A percentile compares a stretch with the other conserved stretches of the same genome.
Evolutionary conservation across 2,888 invertebrate genomes (phyloP).

Genomic region (Physocephala rufipes): DNA sequence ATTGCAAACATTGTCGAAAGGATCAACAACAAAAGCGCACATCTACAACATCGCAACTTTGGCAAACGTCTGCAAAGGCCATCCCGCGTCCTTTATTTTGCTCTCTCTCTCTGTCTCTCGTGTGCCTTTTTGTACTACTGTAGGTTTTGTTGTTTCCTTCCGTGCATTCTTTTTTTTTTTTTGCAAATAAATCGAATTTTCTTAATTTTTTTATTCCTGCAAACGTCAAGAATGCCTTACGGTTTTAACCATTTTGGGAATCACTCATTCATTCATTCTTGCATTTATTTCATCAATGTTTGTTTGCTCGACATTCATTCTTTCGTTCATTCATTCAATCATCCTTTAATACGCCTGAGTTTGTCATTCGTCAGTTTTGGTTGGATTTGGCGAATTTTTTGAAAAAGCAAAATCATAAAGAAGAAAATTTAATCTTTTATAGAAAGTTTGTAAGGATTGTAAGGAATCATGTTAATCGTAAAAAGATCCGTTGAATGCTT

Average conservation of each 20-base stretch:
- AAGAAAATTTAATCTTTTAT: background rate
- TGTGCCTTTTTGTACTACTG: background rate
- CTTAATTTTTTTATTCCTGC: constrained; percentile 53
- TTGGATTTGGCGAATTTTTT: background rate
- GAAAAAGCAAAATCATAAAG: background rate
- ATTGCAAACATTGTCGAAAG: constrained; percentile 39
- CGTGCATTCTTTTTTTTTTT: constrained; percentile 35
- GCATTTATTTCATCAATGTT: background rate
- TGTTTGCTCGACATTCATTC: constrained; percentile 28
- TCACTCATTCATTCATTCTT: constrained; percentile 21
- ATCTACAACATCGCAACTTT: constrained; percentile 22
- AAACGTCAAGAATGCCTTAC: constrained; percentile 35
- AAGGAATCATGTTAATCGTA: constrained; percentile 4
- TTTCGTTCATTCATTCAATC: constrained; percentile 5
- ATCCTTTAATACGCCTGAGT: background rate
- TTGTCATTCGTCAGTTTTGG: constrained; percentile 25
- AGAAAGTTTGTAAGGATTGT: background rate
- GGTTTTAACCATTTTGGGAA: background rate
- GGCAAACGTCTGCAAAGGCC: constrained; percentile 4
- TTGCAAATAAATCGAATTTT: constrained; percentile 56
- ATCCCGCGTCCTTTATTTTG: too few relatives aligned
- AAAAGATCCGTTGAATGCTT: background rate
- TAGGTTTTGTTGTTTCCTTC: background rate
- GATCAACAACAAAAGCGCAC: constrained; percentile 22
- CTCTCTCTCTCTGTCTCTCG: constrained; percentile 4